Percentiles rank a stretch among this genome's conserved stretches.
phyloP scores from a whole-genome alignment of 2,113 vertebrate species.

The Eulemur rufifrons region DNA sequence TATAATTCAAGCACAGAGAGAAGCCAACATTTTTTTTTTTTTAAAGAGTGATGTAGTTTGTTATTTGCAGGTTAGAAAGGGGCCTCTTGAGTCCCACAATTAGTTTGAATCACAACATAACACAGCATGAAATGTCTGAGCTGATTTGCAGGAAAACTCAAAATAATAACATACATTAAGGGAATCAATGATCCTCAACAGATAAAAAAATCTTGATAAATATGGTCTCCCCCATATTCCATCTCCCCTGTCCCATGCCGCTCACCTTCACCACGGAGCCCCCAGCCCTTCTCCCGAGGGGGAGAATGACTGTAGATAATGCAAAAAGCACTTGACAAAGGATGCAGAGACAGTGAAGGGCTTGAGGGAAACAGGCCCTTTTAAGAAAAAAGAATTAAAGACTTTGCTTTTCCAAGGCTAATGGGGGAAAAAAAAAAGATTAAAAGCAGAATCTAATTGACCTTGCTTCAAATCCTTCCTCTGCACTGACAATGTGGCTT shows the following conservation, averaged over 20 bases:
- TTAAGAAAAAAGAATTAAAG: slow-evolving; percentile 23
- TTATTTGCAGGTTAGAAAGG: neutral
- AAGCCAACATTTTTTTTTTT: neutral
- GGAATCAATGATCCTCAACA: neutral
- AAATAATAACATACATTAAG: neutral
- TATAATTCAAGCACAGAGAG: neutral
- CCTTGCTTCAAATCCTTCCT: neutral
- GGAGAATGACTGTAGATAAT: neutral
- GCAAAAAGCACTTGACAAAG: neutral
- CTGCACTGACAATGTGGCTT: neutral
- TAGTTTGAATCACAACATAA: neutral
- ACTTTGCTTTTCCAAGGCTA: neutral
- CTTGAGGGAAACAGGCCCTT: neutral
- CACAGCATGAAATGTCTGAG: neutral
- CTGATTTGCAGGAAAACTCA: slow-evolving; percentile 1
- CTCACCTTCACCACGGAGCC: accelerated
- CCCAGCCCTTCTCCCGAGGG: neutral
- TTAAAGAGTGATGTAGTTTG: neutral
- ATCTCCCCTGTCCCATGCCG: neutral
- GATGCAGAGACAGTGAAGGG: neutral
- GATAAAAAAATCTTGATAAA: neutral
- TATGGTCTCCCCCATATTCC: neutral
- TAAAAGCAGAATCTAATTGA: neutral
- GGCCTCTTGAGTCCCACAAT: neutral
- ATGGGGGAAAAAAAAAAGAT: neutral